Base-by-base conservation (phyloP, 2,888 invertebrate genomes). In the Dichetophora obliterata region DNA sequence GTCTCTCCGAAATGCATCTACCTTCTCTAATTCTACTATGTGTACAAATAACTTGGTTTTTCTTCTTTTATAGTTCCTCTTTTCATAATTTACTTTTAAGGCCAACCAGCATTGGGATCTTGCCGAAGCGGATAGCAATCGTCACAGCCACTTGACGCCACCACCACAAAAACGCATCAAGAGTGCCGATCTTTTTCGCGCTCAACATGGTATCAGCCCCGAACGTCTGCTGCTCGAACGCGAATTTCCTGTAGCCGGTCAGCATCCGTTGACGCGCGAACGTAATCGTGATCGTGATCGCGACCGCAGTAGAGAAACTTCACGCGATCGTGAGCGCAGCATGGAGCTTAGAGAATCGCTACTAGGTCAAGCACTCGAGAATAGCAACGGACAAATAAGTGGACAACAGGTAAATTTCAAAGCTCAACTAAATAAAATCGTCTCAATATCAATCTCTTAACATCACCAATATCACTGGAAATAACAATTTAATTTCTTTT, bases 311-410 rank as follows among this genome's bases (percentile, higher is more conserved):
- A 81, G 83, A 19, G 91, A 91, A 82, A 85, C 86, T 0, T 86
- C 86, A 74, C 90, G 92, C 77, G 90, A 92, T 83, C 91, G 91
- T 77, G 91, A 91, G 8, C 75, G 81, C 82, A 92, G 92, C 52
- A 90, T 92, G 83, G 94, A 95, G 85, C 91, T 94, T 83, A 91
- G 92, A 80, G 93, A 94, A 79, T 93, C 94, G 0, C 90, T 95
- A 71, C 91, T 96, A 82, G 93, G 94, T 63, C 95, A 95, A 86
- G 93, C 94, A 5, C 90, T 95, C 81, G 95, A 95, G 88, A 85
- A 84, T 77, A 93, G 92, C 84, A 92, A 93, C 73, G 94, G 88
- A 75, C 88, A 88, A 80, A 77, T 82, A 75, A 69, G 93, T 71
- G 92, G 77, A 54, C 84, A 82, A 80, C 83, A 82, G 84, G 87